Percentiles rank a stretch among this genome's conserved stretches.
Conservation (phyloP, 2,888 invertebrate species). For the Julus scanicus region DNA sequence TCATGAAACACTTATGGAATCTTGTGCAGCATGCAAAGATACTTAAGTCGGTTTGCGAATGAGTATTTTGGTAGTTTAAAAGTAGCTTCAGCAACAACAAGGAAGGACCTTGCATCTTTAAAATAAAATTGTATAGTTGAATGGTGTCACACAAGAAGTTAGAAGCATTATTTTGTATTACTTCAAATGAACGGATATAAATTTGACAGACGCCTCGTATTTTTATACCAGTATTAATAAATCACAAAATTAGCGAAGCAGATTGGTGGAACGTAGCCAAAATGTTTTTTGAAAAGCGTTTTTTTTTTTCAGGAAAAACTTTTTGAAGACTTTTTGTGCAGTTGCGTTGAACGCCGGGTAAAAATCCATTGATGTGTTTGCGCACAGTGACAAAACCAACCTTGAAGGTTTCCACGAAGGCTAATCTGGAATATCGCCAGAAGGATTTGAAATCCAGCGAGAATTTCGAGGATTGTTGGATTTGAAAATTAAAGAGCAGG, state of each 20-base stretch:
- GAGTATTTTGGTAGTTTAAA: too few relatives aligned
- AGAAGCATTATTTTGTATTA: too few relatives aligned
- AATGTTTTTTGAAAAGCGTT: neutral
- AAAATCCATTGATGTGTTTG: conserved; percentile 6
- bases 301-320: neutral
- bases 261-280: neutral
- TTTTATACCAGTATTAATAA: too few relatives aligned
- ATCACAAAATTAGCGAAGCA: neutral
- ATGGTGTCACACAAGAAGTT: too few relatives aligned
- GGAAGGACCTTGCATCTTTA: too few relatives aligned
- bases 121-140: too few relatives aligned
- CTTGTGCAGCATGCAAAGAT: too few relatives aligned
- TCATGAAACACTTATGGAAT: too few relatives aligned
- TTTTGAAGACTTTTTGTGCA: neutral
- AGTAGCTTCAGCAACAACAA: too few relatives aligned
- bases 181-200: too few relatives aligned
- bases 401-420: neutral
- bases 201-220: too few relatives aligned
- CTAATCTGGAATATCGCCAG: conserved; percentile 43
- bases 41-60: too few relatives aligned
- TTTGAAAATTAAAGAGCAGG: conserved; percentile 41
- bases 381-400: neutral
- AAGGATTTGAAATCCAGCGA: conserved; percentile 43
- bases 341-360: neutral
- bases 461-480: conserved; percentile 14